These are phyloP conservation scores for Ephestia elutella DNA, from an alignment of 1,140 invertebrate species.

Conservation along the genomic window DNA sequence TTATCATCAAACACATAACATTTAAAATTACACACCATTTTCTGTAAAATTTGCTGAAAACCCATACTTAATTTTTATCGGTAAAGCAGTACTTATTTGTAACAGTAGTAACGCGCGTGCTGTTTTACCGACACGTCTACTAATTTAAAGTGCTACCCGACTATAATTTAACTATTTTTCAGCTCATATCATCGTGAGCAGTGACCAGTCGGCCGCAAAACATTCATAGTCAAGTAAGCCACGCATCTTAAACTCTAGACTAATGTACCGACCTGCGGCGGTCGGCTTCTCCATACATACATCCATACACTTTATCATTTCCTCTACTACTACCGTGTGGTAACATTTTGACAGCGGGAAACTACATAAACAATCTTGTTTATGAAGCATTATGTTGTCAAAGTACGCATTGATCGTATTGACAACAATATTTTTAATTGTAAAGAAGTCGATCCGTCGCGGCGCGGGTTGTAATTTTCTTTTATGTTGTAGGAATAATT, in stretches of 20 bases:
- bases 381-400: background rate
- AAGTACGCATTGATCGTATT: background rate
- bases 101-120: no score
- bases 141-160: no score
- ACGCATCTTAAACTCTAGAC: constrained; percentile 53
- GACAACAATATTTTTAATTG: background rate
- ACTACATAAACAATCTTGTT: background rate
- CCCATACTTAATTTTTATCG: no score
- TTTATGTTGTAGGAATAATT: constrained; percentile 63
- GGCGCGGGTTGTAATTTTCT: constrained; percentile 38
- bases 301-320: background rate
- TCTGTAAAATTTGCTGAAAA: no score
- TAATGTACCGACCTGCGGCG: constrained; percentile 32
- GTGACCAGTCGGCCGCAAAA: constrained; percentile 55
- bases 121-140: no score
- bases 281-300: constrained; percentile 3
- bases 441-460: constrained; percentile 8
- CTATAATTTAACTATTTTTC: constrained; percentile 18
- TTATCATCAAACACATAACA: no score
- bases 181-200: constrained; percentile 72
- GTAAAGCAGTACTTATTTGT: no score
- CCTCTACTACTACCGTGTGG: background rate
- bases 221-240: constrained; percentile 56
- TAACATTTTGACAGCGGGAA: background rate
- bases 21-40: no score